Evolutionary conservation across 2,797 vertebrate genomes (phyloP).

Genomic region (Melanotaenia trifasciata): DNA sequence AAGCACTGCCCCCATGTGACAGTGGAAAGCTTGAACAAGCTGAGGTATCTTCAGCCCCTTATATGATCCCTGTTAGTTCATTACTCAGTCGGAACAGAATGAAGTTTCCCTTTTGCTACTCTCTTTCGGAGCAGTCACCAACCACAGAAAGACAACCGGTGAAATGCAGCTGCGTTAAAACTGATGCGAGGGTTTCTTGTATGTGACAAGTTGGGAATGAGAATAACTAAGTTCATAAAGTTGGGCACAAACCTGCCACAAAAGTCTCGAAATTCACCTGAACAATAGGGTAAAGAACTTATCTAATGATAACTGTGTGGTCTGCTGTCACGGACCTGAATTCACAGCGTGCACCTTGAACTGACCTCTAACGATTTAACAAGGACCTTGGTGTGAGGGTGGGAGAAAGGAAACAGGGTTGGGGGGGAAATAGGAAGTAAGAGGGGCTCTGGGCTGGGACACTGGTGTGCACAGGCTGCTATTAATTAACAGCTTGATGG

Average conservation of each 20-base stretch:
- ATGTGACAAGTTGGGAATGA: background rate
- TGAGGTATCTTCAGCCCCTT: background rate
- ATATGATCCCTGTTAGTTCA: too few relatives aligned
- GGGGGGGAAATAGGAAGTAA: conserved; percentile 24
- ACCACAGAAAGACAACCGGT: too few relatives aligned
- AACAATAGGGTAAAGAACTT: conserved; percentile 10
- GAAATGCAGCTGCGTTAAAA: background rate
- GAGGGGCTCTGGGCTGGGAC: conserved; percentile 43
- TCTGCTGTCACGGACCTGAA: background rate
- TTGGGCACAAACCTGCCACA: conserved; percentile 17
- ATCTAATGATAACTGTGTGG: conserved; percentile 25
- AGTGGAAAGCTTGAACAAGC: background rate
- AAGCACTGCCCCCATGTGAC: background rate
- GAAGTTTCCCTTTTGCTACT: too few relatives aligned
- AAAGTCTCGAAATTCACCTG: conserved; percentile 20
- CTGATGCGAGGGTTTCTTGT: background rate
- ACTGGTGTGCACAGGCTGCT: conserved; percentile 57
- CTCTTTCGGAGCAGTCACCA: too few relatives aligned
- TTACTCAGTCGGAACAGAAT: too few relatives aligned
- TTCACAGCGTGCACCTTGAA: conserved; percentile 19
- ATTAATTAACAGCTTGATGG: conserved; percentile 83
- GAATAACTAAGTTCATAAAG: background rate
- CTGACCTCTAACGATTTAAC: conserved; percentile 44
- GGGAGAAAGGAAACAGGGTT: background rate
- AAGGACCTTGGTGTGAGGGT: conserved; percentile 16